A percentile compares a stretch with the other conserved stretches of the same genome.
Conservation (phyloP, 1,140 invertebrate species). For the Asobara japonica region DNA sequence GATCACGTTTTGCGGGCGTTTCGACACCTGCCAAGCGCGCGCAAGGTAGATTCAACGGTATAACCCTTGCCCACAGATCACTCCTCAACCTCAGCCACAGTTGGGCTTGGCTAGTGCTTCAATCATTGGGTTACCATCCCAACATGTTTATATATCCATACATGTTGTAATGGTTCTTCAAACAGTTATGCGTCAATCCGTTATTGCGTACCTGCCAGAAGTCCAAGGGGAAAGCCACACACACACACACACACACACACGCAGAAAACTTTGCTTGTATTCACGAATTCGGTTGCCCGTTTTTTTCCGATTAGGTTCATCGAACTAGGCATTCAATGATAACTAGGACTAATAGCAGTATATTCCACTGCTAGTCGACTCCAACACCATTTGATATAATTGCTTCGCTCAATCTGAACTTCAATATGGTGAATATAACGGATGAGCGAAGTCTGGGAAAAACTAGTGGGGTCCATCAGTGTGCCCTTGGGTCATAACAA, state of each 20-base stretch:
- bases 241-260: not conserved
- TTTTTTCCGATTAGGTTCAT: too few species aligned
- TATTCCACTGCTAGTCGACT: too few species aligned
- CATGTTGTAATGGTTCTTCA: constrained; percentile 36
- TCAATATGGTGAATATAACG: too few species aligned
- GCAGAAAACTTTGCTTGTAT: not conserved
- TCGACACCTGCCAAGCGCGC: constrained; percentile 36
- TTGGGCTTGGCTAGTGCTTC: not conserved
- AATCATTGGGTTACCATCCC: constrained; percentile 9
- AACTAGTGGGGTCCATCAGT: too few species aligned
- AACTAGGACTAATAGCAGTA: too few species aligned
- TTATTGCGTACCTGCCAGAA: not conserved
- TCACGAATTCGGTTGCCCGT: too few species aligned
- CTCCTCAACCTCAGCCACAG: not conserved
- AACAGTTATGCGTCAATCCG: constrained; percentile 41
- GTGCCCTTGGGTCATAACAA: too few species aligned
- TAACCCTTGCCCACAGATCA: not conserved
- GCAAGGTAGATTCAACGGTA: not conserved
- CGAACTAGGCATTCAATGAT: too few species aligned
- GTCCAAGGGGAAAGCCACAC: not conserved
- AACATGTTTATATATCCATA: not conserved
- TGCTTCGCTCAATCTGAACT: too few species aligned
- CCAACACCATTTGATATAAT: too few species aligned
- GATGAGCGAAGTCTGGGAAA: too few species aligned
- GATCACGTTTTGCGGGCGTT: constrained; percentile 34